Evolutionary conservation across 2,113 vertebrate species (phyloP), one percentile per base, ranked within the genome.

Genomic region (Daubentonia madagascariensis): DNA sequence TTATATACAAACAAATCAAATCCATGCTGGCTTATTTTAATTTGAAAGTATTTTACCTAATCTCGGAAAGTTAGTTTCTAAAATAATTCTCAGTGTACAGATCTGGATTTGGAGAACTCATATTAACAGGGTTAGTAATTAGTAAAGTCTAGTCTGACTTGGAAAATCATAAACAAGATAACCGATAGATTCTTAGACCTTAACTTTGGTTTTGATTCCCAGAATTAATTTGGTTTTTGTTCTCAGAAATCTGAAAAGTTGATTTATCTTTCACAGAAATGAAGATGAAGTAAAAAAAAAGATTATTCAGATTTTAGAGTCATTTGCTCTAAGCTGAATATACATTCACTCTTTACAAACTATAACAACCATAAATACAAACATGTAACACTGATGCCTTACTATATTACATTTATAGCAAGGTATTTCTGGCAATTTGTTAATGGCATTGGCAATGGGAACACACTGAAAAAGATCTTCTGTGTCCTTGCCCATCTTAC

Each of bases 211-310:
- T 90, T 65, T 75, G 57, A 85, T 72, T 85, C 35, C 16, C 20
- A 89, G 52, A 83, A 37, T 94, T 95, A 61, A 81, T 14, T 70
- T 92, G n/a, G 20, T 59, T 94, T 86, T n/a, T 83, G 37, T 45
- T 89, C 59, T 85, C 6, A 85, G 80, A 40, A 87, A 92, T 54
- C 25, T 73, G 18, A 96, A 97, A 96, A 96, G 35, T 12, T 86
- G 83, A 93, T 50, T 45, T 89, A 72, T 73, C 52, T 95, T 97
- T 94, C 32, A 59, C 14, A 48, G 50, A 91, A 57, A 70, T 37
- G 18, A 93, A 91, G 57, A 70, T 37, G 18, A 93, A 91, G 72
- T 65, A 30, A 88, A 95, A 96, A 57, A 50, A 86, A 63, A 59
- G 43, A 86, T 43, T 59, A 95, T 48, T 28, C 73, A 96, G 25